Base-by-base conservation (phyloP, 2,797 vertebrate genomes). In the Huso huso region DNA sequence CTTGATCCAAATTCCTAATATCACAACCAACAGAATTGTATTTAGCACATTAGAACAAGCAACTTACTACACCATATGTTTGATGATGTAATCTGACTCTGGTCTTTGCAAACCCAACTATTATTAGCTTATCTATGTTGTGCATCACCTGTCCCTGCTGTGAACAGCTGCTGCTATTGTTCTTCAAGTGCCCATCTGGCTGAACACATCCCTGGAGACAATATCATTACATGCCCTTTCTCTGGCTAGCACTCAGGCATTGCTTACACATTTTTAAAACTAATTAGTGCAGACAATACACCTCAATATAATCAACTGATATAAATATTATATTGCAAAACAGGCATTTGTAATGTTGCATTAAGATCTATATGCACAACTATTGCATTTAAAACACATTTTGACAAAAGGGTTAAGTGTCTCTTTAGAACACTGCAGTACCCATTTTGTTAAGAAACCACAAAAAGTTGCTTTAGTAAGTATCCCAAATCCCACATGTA, bases 371-470 rank as follows among this genome's bases (percentile, higher is more conserved):
- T 37, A 63, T 65, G 61, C 49, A 37, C 37, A 37, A 67, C 55
- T 18, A 64, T 9, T 49, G 18, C 15, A 50, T 12, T n/a, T 15
- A 10, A 9, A 8, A 53, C n/a, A 67, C 62, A 67, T 37, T 66
- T 58, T 7, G 67, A 4, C 13, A 64, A 57, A 7, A 55, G 64
- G 37, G 18, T 55, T 10, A 12, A 1, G 6, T 76, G 76, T 73
- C 72, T 37, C 37, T 37, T 37, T 70, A 75, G 79, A 87, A 87
- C 80, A 90, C 91, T 95, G 92, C 90, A 95, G 92, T 94, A 92
- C 93, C 93, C 93, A 95, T 91, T 92, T 89, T 93, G 91, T 85
- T 90, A 90, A 90, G 37, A 94, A 95, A 95, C 93, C 93, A 96
- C 93, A 95, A 94, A 94, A 95, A 98, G 94, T 95, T 96, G 94